Percentiles rank a stretch among this genome's conserved stretches.
Conservation (phyloP, 1,140 invertebrate genomes). For the Drosophila bipectinata region DNA sequence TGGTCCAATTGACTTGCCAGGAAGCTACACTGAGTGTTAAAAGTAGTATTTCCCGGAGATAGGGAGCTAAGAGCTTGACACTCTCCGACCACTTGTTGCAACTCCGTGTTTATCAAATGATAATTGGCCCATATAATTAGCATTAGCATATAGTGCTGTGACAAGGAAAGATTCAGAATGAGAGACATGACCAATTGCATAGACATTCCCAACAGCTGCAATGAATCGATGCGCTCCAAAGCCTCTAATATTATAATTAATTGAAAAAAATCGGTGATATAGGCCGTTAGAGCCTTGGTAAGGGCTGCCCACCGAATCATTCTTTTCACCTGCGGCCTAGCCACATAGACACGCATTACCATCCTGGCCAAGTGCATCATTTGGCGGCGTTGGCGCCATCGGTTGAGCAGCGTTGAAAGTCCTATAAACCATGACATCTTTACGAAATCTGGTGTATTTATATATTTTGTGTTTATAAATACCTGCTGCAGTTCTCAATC, state of each 20-base stretch:
- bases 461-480: neutral
- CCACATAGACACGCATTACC: neutral
- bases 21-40: neutral
- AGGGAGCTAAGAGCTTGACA: neutral
- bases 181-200: neutral
- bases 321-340: slow-evolving; percentile 7
- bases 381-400: neutral
- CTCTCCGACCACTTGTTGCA: neutral
- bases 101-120: slow-evolving; percentile 12
- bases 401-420: neutral
- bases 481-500: neutral
- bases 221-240: neutral
- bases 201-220: neutral
- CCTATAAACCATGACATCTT: neutral
- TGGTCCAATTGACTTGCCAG: slow-evolving; percentile 12
- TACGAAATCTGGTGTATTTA: neutral
- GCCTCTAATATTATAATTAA: neutral
- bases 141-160: slow-evolving; percentile 1
- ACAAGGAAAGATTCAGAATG: neutral
- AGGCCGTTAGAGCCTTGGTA: neutral
- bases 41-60: neutral
- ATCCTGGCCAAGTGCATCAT: slow-evolving; percentile 3
- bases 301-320: slow-evolving; percentile 6
- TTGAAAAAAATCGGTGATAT: neutral
- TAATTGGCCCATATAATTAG: slow-evolving; percentile 11